Conservation (phyloP, 2,797 vertebrate species). For the Rhinophrynus dorsalis region DNA sequence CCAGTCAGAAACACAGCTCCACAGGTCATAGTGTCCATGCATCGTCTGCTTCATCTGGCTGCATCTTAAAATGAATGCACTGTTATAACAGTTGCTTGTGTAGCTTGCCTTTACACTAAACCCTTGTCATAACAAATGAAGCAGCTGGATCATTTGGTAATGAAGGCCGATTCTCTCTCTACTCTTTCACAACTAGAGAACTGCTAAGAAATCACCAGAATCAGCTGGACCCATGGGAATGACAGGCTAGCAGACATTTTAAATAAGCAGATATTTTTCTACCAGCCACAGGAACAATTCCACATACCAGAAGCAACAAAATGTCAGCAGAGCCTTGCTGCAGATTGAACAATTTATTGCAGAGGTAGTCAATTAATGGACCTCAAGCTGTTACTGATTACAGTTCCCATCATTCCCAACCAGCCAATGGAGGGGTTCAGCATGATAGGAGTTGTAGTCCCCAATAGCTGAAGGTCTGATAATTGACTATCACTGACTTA, state of each 20-base stretch:
- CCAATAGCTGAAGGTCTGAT: no score
- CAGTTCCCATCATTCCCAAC: neutral
- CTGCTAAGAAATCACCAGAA: conserved; percentile 8
- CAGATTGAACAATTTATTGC: neutral
- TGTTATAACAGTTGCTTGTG: no score
- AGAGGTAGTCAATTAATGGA: no score
- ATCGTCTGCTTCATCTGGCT: no score
- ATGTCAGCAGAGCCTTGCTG: conserved; percentile 16
- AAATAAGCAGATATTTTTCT: conserved; percentile 25
- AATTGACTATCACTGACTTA: no score
- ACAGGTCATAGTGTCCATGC: no score
- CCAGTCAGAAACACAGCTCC: no score
- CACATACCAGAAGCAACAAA: conserved; percentile 22
- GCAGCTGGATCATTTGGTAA: neutral
- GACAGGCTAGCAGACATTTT: conserved; percentile 25
- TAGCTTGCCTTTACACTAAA: no score
- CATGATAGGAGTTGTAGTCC: no score
- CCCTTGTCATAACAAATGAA: neutral
- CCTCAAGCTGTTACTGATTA: neutral
- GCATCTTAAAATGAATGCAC: no score
- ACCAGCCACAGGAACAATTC: conserved; percentile 17
- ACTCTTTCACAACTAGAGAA: conserved; percentile 13
- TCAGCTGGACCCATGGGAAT: conserved; percentile 23
- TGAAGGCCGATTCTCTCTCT: neutral
- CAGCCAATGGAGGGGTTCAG: no score